A percentile compares a stretch with the other conserved stretches of the same genome.
phyloP scores from a whole-genome alignment of 2,797 vertebrate genomes.

The Anguilla anguilla region DNA sequence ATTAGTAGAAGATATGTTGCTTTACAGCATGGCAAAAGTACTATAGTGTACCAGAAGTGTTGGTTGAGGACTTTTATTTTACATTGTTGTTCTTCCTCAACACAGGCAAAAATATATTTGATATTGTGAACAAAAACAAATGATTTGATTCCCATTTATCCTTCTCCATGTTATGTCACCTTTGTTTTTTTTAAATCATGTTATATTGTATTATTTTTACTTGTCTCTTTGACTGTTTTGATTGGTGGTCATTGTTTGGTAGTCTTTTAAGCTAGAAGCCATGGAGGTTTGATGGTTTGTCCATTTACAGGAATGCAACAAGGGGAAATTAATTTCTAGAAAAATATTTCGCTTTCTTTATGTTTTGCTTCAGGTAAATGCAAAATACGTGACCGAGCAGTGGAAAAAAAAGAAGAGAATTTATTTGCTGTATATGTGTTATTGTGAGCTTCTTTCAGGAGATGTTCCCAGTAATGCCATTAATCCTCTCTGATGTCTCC shows the following conservation, averaged over 20 bases:
- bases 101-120: neutral
- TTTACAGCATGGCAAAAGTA: neutral
- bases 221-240: neutral
- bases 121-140: neutral
- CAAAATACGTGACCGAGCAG: neutral
- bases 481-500: constrained; percentile 19
- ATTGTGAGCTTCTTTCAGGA: constrained; percentile 2
- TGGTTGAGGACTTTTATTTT: neutral
- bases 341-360: neutral
- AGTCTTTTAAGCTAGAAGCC: neutral
- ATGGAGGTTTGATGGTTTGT: neutral
- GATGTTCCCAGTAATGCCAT: neutral
- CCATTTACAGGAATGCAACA: neutral
- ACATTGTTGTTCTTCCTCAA: neutral
- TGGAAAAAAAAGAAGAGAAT: neutral
- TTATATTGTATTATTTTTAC: neutral
- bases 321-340: neutral
- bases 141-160: neutral
- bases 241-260: neutral
- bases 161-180: neutral
- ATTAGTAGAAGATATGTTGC: neutral
- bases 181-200: neutral
- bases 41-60: neutral
- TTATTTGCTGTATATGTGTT: too few relatives aligned
- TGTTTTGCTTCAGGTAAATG: constrained; percentile 28